phyloP scores from a whole-genome alignment of 2,888 invertebrate genomes.

The Rotaria socialis region DNA sequence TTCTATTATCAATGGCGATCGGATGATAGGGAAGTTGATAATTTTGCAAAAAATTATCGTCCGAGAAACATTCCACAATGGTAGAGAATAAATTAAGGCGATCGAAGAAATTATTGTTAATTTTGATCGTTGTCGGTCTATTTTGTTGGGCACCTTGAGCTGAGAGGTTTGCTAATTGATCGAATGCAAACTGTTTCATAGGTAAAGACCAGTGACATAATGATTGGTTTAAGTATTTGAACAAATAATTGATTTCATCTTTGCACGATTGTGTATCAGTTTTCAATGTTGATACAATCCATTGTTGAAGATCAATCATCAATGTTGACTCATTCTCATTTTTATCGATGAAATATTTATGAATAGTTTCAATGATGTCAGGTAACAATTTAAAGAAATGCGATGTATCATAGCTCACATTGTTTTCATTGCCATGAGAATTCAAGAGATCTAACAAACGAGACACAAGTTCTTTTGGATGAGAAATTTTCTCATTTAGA shows the following conservation, averaged over 20 bases:
- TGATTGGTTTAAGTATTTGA: neutral
- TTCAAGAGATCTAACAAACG: neutral
- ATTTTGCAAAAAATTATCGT: no score
- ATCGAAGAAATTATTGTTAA: neutral
- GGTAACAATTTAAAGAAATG: neutral
- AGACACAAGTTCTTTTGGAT: neutral
- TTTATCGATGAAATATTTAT: neutral
- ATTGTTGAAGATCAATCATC: slow-evolving; percentile 21
- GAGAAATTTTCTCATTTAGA: neutral
- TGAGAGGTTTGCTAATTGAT: neutral
- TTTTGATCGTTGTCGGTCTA: neutral
- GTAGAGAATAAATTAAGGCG: neutral
- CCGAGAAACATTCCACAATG: no score
- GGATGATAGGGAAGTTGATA: no score
- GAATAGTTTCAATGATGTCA: neutral
- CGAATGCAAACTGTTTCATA: slow-evolving; percentile 9
- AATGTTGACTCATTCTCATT: neutral
- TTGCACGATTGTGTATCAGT: neutral
- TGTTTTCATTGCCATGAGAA: no score
- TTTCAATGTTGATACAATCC: slow-evolving; percentile 20
- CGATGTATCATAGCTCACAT: neutral
- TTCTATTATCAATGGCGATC: no score
- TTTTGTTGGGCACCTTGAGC: no score
- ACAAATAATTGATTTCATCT: neutral
- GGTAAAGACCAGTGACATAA: neutral